Base-by-base conservation (phyloP, 2,888 invertebrate species). In the Meghimatium bilineatum region DNA sequence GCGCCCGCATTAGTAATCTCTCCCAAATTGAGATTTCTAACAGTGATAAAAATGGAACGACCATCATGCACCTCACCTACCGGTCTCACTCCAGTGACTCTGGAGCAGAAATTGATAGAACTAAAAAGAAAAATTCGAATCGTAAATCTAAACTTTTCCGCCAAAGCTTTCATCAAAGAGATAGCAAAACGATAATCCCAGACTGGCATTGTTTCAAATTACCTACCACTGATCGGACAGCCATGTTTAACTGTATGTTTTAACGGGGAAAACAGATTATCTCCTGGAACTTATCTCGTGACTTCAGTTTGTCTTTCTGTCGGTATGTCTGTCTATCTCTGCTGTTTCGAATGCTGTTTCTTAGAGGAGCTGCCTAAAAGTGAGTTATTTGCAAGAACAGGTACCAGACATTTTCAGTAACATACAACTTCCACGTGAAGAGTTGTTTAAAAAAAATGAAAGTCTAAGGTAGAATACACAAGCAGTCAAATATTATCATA, bases 131-230 rank as follows among this genome's bases (percentile, higher is more conserved):
- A 5, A 67, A 71, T 38, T n/a, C n/a, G 34, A 20, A 26, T 71
- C 80, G 71, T 80, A 80, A 80, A 80, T 80, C 29, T 26, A 3
- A 23, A 14, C 63, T 56, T 60, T 80, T 80, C 34, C 34, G 20
- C 26, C 63, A 26, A 26, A 52, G 20, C 81, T 81, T 60, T 81
- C 81, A 12, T 63, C 81, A 63, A 8, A 34, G 20, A 60, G 81
- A 80, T 72, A 81, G 63, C 81, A 74, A 44, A 81, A 81, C 44
- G 74, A 81, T 60, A 72, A 74, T 81, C 63, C 74, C 81, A 81
- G 74, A 63, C 74, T 12, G 20, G 81, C 81, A 81, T 81, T 81
- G 81, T 81, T 81, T 81, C 81, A 60, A 60, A 44, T 72, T 81
- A 81, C 81, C 74, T 81, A 29, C 60, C 44, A 60, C 63, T 60